Percentiles rank a stretch among this genome's conserved stretches.
Evolutionary conservation across 2,888 invertebrate genomes (phyloP).

Genomic region (Drosophila lacicola): DNA sequence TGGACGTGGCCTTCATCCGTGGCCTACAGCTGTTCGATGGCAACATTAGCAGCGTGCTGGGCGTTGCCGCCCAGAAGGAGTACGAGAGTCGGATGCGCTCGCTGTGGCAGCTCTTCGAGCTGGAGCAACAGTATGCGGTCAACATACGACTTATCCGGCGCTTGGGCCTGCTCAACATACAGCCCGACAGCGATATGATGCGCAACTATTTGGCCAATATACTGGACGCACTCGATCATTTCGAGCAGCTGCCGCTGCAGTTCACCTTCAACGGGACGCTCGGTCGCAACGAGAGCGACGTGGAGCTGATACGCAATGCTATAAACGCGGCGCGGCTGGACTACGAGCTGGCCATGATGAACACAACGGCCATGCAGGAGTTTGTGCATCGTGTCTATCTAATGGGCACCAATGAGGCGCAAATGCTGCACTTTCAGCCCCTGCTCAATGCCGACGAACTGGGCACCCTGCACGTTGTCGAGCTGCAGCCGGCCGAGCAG

Average conservation of each 20-base stretch:
- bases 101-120: conserved; percentile 79
- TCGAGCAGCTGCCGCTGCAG: conserved; percentile 6
- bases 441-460: conserved; percentile 69
- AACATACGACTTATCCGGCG: conserved; percentile 70
- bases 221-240: conserved; percentile 28
- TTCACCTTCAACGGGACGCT: background rate
- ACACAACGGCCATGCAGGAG: conserved; percentile 80
- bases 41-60: conserved; percentile 60
- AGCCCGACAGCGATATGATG: conserved; percentile 50
- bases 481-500: conserved; percentile 32
- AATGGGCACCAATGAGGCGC: conserved; percentile 65
- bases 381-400: conserved; percentile 73
- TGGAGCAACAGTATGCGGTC: conserved; percentile 72
- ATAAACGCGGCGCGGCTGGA: conserved; percentile 33
- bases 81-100: conserved; percentile 74
- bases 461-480: conserved; percentile 13
- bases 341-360: conserved; percentile 62
- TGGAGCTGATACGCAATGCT: conserved; percentile 37
- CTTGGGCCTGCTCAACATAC: conserved; percentile 64
- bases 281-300: conserved; percentile 18
- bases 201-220: conserved; percentile 47
- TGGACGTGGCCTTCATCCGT: conserved; percentile 76
- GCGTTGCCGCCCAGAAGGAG: conserved; percentile 70
- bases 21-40: conserved; percentile 73
- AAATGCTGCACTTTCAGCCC: conserved; percentile 46